Evolutionary conservation across 2,113 vertebrate genomes (phyloP).

Genomic region (Ophiodon elongatus): DNA sequence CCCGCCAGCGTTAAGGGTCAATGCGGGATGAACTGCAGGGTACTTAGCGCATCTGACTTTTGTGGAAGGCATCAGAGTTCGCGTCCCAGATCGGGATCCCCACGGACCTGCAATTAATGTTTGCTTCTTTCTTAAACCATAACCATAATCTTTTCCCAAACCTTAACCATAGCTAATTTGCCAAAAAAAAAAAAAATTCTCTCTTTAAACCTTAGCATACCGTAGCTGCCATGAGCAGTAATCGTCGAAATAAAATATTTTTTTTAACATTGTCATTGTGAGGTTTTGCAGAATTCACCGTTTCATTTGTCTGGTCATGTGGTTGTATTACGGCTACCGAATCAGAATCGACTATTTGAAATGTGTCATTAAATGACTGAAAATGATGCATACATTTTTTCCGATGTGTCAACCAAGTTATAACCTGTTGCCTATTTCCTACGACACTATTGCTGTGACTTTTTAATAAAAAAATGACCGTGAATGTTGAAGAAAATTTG

Average conservation of each 20-base stretch:
- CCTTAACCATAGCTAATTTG: background rate
- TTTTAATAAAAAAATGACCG: too few species aligned
- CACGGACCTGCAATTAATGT: background rate
- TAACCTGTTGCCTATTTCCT: too few species aligned
- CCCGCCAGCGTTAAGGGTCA: background rate
- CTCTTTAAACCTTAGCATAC: background rate
- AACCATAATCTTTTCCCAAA: background rate
- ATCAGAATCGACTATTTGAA: background rate
- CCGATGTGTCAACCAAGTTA: too few species aligned
- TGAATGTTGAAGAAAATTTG: too few species aligned
- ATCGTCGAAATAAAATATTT: too few species aligned
- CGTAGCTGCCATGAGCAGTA: too few species aligned
- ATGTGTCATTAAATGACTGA: background rate
- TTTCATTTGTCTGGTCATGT: too few species aligned
- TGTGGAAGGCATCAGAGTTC: too few species aligned
- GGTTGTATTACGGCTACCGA: background rate
- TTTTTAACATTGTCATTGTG: background rate
- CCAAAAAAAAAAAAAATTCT: background rate
- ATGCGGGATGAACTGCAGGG: background rate
- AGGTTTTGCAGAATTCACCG: too few species aligned
- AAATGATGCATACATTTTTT: too few species aligned
- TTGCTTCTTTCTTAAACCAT: background rate
- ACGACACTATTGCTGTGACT: too few species aligned
- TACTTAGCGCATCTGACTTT: background rate
- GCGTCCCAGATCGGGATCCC: background rate